Evolutionary conservation across 2,888 invertebrate species (phyloP), one percentile per base, ranked within the genome.

Genomic region (Microctonus brassicae): DNA sequence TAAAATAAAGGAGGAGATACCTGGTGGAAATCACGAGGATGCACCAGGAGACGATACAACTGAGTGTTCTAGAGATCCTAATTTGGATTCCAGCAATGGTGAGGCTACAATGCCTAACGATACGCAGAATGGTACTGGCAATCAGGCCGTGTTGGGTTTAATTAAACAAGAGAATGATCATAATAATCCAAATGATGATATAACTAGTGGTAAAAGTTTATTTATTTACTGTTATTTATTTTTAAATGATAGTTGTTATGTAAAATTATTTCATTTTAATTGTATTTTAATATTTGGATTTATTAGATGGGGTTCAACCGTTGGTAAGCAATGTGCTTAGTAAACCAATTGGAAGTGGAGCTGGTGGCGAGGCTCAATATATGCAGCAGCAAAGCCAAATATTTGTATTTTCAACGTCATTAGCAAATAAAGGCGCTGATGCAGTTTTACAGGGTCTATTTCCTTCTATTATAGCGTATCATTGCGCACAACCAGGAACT

Each of bases 341-440:
- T 85, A 95, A 94, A 86, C 94, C 94, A 79, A 89, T 90, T 78
- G 88, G 88, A 66, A 93, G 93, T 78, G 93, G 94, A 84, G 89
- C 90, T 29, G 92, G 94, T 76, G 94, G 95, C 91, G 95, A 95
- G 90, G 94, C 95, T 77, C 93, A 93, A 84, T 94, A 94, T 82
- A 94, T 94, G 94, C 96, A 97, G 89, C 97, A 98, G 89, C 97
- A 98, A 89, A 97, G 96, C 89, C 97, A 98, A 88, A 97, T 98
- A 87, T 98, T 97, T 91, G 98, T 98, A 80, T 98, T 98, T 90
- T 96, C 97, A 24, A 98, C 98, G 9, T 90, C 93, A 82, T 89
- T 97, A 88, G 98, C 98, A 3, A 98, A 98, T 88, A 94, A 96
- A 85, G 97, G 97, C 5, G 98, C 98, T 0, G 97, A 98, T 82